Conservation (phyloP, 2,888 invertebrate species). For the Apotomis capreana region DNA sequence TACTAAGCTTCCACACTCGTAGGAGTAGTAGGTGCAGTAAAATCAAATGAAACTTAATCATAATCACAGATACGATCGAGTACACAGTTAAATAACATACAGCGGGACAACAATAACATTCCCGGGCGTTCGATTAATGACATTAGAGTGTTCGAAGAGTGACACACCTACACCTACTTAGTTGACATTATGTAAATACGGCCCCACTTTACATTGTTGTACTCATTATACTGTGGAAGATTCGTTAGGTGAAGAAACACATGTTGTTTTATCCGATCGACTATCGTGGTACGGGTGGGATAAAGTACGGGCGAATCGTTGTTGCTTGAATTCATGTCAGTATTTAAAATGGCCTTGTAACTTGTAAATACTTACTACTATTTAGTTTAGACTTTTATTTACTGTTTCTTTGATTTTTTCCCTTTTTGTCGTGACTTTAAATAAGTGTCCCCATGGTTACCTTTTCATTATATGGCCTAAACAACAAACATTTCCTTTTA, state of each 20-base stretch:
- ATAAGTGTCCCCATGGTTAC: too few species aligned
- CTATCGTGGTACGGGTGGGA: conserved; percentile 50
- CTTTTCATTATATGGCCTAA: too few species aligned
- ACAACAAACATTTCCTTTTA: too few species aligned
- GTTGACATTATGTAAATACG: conserved; percentile 83
- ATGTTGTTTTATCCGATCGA: conserved; percentile 79
- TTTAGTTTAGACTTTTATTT: too few species aligned
- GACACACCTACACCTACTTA: conserved; percentile 81
- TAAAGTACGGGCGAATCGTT: conserved; percentile 54
- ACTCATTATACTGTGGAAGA: conserved; percentile 80
- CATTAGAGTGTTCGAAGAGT: conserved; percentile 58
- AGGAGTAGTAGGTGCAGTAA: conserved; percentile 5
- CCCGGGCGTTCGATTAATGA: conserved; percentile 79
- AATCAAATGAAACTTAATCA: conserved; percentile 49
- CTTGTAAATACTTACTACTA: too few species aligned
- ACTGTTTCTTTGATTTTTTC: too few species aligned
- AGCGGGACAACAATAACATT: conserved; percentile 75
- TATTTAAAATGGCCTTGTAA: too few species aligned
- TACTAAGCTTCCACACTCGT: not conserved
- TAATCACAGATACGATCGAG: conserved; percentile 60
- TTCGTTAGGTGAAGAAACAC: conserved; percentile 84
- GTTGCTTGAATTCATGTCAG: not conserved
- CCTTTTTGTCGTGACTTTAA: too few species aligned
- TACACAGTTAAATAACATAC: conserved; percentile 70
- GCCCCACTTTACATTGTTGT: conserved; percentile 80